Base-by-base conservation (phyloP, 1,140 invertebrate species). In the Drosophila dunni region DNA sequence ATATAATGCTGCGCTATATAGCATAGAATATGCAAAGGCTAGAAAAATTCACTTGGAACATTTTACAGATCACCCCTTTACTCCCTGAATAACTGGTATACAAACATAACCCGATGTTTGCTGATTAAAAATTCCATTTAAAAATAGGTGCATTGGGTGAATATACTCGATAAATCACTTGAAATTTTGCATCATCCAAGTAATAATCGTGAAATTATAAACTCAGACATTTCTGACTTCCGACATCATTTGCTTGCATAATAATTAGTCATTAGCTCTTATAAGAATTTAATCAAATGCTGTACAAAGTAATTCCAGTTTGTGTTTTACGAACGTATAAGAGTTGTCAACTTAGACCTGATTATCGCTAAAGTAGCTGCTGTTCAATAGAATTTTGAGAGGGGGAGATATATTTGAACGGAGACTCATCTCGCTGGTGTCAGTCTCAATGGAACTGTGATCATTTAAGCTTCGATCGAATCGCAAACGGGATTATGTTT, bases 361-460 rank as follows among this genome's bases (percentile, higher is more conserved):
- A 45, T 66, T 67, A 67, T 72, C 69, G 33, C 6, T 1, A 8
- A 20, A 7, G 9, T 40, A 2, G 44, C 6, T 20, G 44, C 6
- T 20, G 10, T 44, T 17, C n/a, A 36, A 20, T 8, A 15, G 17
- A 50, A 57, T n/a, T 15, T 13, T 11, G 33, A 20, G 24, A 34
- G 34, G 13, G 33, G 11, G 24, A 42, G 34, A 20, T 66, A 5
- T 34, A 51, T 4, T n/a, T 50, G 58, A 33, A 29, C 3, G 9
- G 13, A 45, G n/a, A 13, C n/a, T 15, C 9, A 5, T 7, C 11
- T 24, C 33, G 36, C 9, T 58, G 42, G 2, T 46, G 11, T 78
- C 78, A 85, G 82, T 84, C 75, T 68, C 20, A 44, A 40, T 56
- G 38, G 50, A 78, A 44, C 65, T 38, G 75, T 68, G 50, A 51